phyloP scores from a whole-genome alignment of 2,888 invertebrate species.

The Drosophila atroscutellata region DNA sequence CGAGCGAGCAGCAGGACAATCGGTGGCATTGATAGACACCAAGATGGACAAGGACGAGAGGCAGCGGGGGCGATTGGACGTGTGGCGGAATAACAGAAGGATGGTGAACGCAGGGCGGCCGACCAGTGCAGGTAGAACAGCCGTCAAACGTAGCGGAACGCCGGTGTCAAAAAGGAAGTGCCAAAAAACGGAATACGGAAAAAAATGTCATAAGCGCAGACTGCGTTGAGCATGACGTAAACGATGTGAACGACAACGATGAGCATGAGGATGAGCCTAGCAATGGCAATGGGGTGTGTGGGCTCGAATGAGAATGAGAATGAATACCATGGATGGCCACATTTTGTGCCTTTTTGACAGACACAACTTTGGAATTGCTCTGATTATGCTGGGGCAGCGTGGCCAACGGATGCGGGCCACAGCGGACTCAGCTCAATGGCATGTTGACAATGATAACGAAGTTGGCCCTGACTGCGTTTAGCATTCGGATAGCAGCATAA shows the following conservation, averaged over 20 bases:
- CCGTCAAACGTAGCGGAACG: conserved; percentile 76
- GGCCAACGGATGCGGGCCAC: conserved; percentile 32
- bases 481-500: conserved; percentile 28
- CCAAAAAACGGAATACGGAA: conserved; percentile 35
- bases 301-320: conserved; percentile 18
- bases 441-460: conserved; percentile 79
- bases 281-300: not conserved
- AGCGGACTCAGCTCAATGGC: conserved; percentile 69
- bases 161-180: conserved; percentile 76
- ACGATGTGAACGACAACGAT: conserved; percentile 26
- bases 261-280: conserved; percentile 20
- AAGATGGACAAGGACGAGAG: conserved; percentile 5
- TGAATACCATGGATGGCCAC: conserved; percentile 52
- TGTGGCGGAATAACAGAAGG: conserved; percentile 8
- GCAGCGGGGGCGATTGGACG: conserved; percentile 5
- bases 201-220: conserved; percentile 36
- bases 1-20: conserved; percentile 40
- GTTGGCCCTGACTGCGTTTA: conserved; percentile 66
- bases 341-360: conserved; percentile 75
- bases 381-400: conserved; percentile 62
- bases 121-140: conserved; percentile 53
- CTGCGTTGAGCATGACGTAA: conserved; percentile 39
- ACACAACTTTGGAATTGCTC: conserved; percentile 74
- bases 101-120: not conserved
- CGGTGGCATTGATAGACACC: conserved; percentile 66